Evolutionary conservation across 2,797 vertebrate species (phyloP), one percentile per base, ranked within the genome.

Genomic region (Intellagama lesueurii): DNA sequence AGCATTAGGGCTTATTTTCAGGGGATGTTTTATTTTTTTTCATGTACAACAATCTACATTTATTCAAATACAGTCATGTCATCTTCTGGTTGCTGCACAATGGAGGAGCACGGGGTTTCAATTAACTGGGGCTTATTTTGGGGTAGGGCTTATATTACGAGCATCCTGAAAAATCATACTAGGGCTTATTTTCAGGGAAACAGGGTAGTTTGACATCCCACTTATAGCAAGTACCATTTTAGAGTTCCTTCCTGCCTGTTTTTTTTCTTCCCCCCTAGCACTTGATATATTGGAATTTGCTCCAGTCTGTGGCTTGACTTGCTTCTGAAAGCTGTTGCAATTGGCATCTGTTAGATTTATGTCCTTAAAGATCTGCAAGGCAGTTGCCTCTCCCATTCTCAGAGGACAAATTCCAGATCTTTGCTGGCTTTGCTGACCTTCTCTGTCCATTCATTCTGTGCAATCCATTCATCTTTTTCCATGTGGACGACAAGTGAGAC

Each of bases 391-490:
- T 83, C 47, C 28, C 0, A 0, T 35, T 90, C 73, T 88, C 90
- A 64, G 56, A 92, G 44, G 49, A 93, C 44, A 93, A 89, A 92
- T 1, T 8, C 26, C 17, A 82, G 83, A 81, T 91, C 95, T 94
- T 91, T 88, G 83, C 3, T 69, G 90, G 91, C 88, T 90, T 91
- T 81, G 90, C 88, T 96, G 95, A 97, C 96, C 96, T 97, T 96
- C 94, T 92, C 94, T 96, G 95, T 97, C 95, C 86, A 89, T 93
- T 96, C 89, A 64, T 92, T 92, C 90, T 76, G 64, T 92, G 8
- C 81, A 94, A 93, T 96, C 96, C 94, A 97, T 98, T 96, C 84
- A 95, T 97, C 96, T 97, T 95, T 88, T 91, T 95, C 79, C 14
- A 8, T 75, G 76, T 91, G 91, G 92, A 92, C 91, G 95, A 90